These are phyloP conservation scores for Batillaria attramentaria DNA, from an alignment of 1,140 invertebrate genomes.

Conservation along the genomic window DNA sequence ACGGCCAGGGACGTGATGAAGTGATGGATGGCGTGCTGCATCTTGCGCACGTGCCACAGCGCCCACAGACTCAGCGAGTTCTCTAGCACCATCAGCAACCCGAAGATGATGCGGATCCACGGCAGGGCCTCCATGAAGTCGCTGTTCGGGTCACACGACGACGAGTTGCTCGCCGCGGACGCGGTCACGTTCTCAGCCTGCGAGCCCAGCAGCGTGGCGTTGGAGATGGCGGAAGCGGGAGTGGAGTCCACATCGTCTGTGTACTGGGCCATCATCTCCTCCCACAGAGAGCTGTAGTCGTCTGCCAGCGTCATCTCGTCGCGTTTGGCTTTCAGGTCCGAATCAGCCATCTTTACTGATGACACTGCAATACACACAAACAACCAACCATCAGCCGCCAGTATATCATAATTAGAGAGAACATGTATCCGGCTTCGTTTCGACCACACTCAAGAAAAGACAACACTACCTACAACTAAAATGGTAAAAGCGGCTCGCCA, in stretches of 20 bases:
- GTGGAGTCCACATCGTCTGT: background rate
- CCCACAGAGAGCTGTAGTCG: background rate
- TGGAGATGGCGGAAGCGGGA: background rate
- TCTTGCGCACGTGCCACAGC: conserved; percentile 18
- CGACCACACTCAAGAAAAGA: background rate
- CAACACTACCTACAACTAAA: background rate
- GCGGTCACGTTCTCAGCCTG: background rate
- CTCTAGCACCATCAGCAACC: conserved; percentile 23
- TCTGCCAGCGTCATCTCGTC: background rate
- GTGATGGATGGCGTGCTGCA: conserved; percentile 3
- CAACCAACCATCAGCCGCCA: too few relatives aligned
- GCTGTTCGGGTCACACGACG: background rate
- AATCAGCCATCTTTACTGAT: background rate
- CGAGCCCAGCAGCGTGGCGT: background rate
- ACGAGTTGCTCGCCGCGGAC: background rate
- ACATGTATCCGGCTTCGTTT: background rate
- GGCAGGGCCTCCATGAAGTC: conserved; percentile 12
- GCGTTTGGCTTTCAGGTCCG: background rate
- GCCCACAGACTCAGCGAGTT: conserved; percentile 17
- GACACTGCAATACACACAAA: background rate
- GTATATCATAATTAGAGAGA: too few relatives aligned
- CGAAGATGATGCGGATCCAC: conserved; percentile 26
- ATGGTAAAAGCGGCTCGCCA: too few relatives aligned
- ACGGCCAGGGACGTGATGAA: conserved; percentile 23
- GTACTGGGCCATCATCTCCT: background rate